Base-by-base conservation (phyloP, 2,113 vertebrate species). In the Antechinus stuartii region DNA sequence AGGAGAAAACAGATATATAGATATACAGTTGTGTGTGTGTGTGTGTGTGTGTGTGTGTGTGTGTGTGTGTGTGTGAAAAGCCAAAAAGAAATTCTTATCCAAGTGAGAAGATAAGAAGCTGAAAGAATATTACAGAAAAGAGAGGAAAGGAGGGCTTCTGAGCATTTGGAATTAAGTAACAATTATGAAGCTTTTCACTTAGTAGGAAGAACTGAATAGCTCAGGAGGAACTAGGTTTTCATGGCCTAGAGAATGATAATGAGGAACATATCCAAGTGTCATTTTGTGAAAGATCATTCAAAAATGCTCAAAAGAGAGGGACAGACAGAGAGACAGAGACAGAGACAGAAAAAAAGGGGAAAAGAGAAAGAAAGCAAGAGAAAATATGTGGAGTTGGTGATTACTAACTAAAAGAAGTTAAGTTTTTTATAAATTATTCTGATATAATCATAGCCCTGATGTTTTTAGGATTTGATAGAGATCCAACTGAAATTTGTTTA, bases 291-390 rank as follows among this genome's bases (percentile, higher is more conserved):
- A 76, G 14, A 76, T 76, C 35, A 76, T 42, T n/a, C 16, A 42
- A 68, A 27, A 68, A 14, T 68, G 57, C 30, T 68, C 26, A 49
- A 57, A 57, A 30, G 26, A 27, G 9, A 30, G 27, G 30, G 24
- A 56, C 23, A 25, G 55, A 56, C 6, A 19, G 5, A 19, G 54
- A 23, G 54, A 19, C 3, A 14, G 54, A 25, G 55, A 7, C 7
- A 19, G 2, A 9, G 56, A 23, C 23, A 25, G 25, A 6, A 6
- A 24, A 24, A 24, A 6, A 56, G 1, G 8, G 0, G 7, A 8
- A 25, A 8, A 25, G 55, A 56, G 5, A 56, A 0, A 56, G 55
- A 25, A 1, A 56, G 6, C 1, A 19, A 56, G 24, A 56, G 23
- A 56, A 27, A 26, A 57, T 2, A 27, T 1, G 2, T 57, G 30